phyloP scores from a whole-genome alignment of 2,113 vertebrate species.

The Cygnus atratus region DNA sequence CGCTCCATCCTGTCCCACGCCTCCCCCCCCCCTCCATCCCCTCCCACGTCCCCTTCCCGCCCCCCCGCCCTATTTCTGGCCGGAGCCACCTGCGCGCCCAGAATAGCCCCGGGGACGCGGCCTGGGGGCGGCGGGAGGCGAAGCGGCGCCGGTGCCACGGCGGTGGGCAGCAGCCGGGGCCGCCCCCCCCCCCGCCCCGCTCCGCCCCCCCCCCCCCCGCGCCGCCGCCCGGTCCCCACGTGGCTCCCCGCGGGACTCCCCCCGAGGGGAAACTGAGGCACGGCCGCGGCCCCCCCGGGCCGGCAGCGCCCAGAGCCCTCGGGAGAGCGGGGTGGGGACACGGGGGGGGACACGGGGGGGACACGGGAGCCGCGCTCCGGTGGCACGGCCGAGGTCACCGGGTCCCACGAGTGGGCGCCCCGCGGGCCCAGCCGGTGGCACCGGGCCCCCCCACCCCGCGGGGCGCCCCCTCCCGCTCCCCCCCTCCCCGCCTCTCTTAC shows the following conservation, averaged over 20 bases:
- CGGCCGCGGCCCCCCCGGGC: too few relatives aligned
- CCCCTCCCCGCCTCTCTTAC: background rate
- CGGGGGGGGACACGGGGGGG: too few relatives aligned
- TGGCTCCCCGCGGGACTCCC: background rate
- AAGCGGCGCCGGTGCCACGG: background rate
- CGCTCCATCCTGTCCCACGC: too few relatives aligned
- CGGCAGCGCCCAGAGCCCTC: too few relatives aligned
- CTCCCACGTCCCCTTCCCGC: background rate
- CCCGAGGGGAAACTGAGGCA: background rate
- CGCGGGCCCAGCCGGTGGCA: background rate
- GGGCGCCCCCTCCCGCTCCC: too few relatives aligned
- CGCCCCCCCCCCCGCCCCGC: too few relatives aligned
- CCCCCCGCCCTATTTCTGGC: constrained; percentile 9
- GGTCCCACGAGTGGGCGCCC: background rate
- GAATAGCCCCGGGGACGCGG: background rate
- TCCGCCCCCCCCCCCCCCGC: too few relatives aligned
- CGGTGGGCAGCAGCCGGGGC: too few relatives aligned
- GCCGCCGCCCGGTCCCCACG: background rate
- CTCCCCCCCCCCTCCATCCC: background rate
- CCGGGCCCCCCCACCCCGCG: too few relatives aligned
- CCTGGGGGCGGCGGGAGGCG: background rate
- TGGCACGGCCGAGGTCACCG: background rate
- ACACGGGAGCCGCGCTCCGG: too few relatives aligned
- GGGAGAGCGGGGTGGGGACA: too few relatives aligned
- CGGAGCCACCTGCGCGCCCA: background rate